Conservation (phyloP, 2,888 invertebrate genomes). For the Drosophila parthenogenetica region DNA sequence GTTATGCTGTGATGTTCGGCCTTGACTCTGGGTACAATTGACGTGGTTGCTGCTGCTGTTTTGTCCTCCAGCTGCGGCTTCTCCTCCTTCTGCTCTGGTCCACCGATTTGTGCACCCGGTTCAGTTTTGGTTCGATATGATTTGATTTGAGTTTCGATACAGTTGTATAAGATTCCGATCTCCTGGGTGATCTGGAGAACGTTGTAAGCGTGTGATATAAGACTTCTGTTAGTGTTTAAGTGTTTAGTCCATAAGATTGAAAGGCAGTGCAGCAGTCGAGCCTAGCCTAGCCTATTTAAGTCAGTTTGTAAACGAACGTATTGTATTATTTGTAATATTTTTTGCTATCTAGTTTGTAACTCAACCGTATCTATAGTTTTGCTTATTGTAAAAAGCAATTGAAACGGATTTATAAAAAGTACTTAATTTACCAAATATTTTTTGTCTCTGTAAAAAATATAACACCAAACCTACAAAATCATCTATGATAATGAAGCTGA, state of each 20-base stretch:
- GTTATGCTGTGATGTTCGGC: conserved; percentile 51
- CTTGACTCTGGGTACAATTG: conserved; percentile 56
- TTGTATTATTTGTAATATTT: conserved; percentile 76
- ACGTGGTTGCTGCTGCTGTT: conserved; percentile 77
- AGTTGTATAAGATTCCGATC: conserved; percentile 28
- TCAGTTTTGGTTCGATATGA: conserved; percentile 39
- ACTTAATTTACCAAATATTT: conserved; percentile 79
- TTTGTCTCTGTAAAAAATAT: conserved; percentile 67
- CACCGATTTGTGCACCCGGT: conserved; percentile 77
- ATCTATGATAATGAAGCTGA: conserved; percentile 53
- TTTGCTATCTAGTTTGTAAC: conserved; percentile 70
- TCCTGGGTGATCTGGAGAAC: conserved; percentile 34
- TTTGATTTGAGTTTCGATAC: conserved; percentile 10
- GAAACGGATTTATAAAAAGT: conserved; percentile 80
- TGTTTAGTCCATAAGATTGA: conserved; percentile 44
- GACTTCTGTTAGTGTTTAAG: conserved; percentile 73
- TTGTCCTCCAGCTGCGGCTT: conserved; percentile 78
- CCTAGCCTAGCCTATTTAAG: conserved; percentile 67
- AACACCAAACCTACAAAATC: conserved; percentile 27
- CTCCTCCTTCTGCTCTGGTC: conserved; percentile 78
- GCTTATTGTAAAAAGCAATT: conserved; percentile 67
- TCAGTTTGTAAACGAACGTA: conserved; percentile 80
- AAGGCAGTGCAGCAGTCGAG: conserved; percentile 35
- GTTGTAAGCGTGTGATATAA: conserved; percentile 77
- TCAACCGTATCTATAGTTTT: conserved; percentile 54